Evolutionary conservation across 2,888 invertebrate genomes (phyloP).

Genomic region (Coenonympha glycerion): DNA sequence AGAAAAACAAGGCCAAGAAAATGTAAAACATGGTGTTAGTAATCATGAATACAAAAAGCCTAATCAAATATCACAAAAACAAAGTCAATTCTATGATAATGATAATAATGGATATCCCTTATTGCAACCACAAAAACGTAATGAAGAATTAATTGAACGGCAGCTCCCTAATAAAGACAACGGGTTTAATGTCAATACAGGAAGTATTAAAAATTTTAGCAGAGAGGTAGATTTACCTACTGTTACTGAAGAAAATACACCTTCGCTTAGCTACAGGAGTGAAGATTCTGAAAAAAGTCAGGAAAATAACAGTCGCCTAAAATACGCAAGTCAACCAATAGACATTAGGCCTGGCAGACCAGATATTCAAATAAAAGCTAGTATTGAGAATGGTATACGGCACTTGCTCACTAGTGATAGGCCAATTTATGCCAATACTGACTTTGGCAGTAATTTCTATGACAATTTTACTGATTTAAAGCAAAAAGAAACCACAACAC

Average conservation of each 20-base stretch:
- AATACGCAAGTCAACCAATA: neutral
- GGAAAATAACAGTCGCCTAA: neutral
- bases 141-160: neutral
- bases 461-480: neutral
- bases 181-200: neutral
- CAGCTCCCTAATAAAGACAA: neutral
- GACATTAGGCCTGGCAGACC: neutral
- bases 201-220: neutral
- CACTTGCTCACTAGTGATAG: neutral
- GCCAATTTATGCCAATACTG: neutral
- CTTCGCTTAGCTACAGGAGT: neutral
- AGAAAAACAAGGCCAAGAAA: neutral
- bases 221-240: neutral
- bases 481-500: constrained; percentile 4
- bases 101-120: constrained; percentile 2
- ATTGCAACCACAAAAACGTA: neutral
- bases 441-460: neutral
- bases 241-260: neutral
- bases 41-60: neutral
- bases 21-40: constrained; percentile 17
- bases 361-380: neutral
- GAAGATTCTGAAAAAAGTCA: neutral
- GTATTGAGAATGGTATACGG: neutral
- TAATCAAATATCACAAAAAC: neutral
- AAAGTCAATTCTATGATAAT: neutral